These are phyloP conservation scores for Clupea harengus DNA, from an alignment of 2,113 vertebrate species.

Conservation along the genomic window DNA sequence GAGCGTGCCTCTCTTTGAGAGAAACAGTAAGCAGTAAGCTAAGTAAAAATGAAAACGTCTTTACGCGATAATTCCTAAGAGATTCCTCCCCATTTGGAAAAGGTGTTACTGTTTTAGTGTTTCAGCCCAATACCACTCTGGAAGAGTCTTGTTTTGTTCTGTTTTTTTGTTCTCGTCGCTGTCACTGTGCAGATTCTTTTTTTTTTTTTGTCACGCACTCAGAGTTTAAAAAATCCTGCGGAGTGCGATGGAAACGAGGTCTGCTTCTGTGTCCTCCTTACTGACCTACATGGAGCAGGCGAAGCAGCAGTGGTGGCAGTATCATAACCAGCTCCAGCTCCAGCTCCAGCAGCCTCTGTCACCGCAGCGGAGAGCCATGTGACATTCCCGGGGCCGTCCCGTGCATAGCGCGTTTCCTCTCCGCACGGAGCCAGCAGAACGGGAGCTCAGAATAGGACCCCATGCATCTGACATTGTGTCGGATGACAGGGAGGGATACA, in stretches of 20 bases:
- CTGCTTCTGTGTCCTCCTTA: conserved; percentile 60
- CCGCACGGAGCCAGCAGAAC: background rate
- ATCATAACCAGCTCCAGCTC: background rate
- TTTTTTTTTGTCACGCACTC: background rate
- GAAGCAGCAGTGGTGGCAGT: conserved; percentile 51
- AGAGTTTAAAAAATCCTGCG: background rate
- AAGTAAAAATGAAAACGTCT: background rate
- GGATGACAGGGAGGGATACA: conserved; percentile 48
- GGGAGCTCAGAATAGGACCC: conserved; percentile 53
- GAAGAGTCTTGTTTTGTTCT: background rate
- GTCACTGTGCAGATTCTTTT: background rate
- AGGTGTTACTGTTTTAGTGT: background rate
- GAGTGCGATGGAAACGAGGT: conserved; percentile 36
- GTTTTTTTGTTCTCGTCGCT: background rate
- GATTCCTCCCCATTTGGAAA: background rate
- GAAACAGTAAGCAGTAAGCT: background rate
- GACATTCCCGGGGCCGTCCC: conserved; percentile 15
- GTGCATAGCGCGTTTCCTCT: background rate
- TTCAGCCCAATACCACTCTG: background rate
- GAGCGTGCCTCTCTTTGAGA: background rate
- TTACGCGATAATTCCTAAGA: conserved; percentile 45
- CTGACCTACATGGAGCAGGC: conserved; percentile 72
- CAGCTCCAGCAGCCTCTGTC: background rate
- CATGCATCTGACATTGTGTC: conserved; percentile 51
- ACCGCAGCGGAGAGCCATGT: conserved; percentile 26